These are phyloP conservation scores for Pandemis corylana DNA, from an alignment of 2,888 invertebrate genomes.

Conservation along the genomic window DNA sequence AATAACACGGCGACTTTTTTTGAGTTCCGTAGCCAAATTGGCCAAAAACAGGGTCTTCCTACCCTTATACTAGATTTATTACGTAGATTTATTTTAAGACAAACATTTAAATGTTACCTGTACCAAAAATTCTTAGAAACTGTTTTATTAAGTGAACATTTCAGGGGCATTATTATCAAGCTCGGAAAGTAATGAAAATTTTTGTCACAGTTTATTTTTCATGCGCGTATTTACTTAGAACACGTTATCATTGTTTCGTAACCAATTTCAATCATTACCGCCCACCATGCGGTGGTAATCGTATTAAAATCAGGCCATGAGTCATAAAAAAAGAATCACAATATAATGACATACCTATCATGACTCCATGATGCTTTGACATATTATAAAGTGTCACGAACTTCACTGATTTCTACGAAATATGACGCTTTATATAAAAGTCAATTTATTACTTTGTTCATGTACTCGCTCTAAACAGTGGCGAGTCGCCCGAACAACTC, in stretches of 20 bases:
- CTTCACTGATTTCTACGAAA: slow-evolving; percentile 2
- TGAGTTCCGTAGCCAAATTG: no score
- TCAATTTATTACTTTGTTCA: background rate
- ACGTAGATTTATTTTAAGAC: no score
- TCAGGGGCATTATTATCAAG: no score
- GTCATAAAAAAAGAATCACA: slow-evolving; percentile 16
- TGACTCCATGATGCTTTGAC: background rate
- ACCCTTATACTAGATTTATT: no score
- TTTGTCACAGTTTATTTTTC: background rate
- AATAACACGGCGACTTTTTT: background rate
- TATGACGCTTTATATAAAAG: background rate
- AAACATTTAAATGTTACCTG: no score
- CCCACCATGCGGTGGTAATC: slow-evolving; percentile 1
- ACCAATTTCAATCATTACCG: slow-evolving; percentile 25
- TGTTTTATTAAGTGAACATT: no score
- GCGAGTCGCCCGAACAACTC: no score
- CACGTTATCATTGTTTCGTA: slow-evolving; percentile 2
- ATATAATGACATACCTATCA: slow-evolving; percentile 7
- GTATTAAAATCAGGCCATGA: slow-evolving; percentile 22
- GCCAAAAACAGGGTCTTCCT: no score
- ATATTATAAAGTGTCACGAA: slow-evolving; percentile 21
- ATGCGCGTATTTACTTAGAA: slow-evolving; percentile 8
- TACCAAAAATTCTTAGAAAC: no score
- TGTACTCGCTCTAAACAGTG: background rate
- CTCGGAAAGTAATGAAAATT: no score